Conservation (phyloP, 2,888 invertebrate genomes). For the Orthosia gracilis region DNA sequence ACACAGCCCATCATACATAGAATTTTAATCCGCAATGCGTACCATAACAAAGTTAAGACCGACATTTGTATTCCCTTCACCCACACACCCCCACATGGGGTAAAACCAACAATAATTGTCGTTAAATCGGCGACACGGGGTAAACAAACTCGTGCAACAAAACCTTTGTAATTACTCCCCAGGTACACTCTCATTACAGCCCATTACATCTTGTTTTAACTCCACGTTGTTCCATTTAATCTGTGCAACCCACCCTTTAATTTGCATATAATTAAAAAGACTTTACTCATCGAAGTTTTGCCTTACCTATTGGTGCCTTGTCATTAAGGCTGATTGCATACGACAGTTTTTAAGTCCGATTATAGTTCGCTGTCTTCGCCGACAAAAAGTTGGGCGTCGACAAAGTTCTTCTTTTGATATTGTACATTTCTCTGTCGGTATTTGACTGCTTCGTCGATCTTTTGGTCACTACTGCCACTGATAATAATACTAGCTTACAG, state of each 20-base stretch:
- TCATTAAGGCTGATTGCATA: conserved; percentile 43
- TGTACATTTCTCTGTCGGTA: neutral
- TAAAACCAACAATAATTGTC: conserved; percentile 32
- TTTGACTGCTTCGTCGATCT: neutral
- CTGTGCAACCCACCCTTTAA: conserved; percentile 65
- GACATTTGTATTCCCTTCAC: conserved; percentile 35
- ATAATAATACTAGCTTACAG: too few species aligned
- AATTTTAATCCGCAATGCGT: conserved; percentile 22
- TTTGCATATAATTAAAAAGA: conserved; percentile 78
- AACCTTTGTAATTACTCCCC: conserved; percentile 52
- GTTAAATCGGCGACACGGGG: conserved; percentile 34
- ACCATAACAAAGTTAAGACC: conserved; percentile 3
- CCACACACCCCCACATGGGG: neutral
- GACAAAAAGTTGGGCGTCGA: neutral
- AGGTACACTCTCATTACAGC: conserved; percentile 49
- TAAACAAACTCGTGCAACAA: conserved; percentile 53
- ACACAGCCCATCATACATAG: neutral
- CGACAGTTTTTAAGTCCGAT: conserved; percentile 26
- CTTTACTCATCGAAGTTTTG: conserved; percentile 65
- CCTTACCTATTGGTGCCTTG: conserved; percentile 23
- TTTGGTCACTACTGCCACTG: too few species aligned
- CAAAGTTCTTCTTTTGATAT: conserved; percentile 3
- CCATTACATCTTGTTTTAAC: conserved; percentile 44
- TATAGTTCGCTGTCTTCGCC: neutral
- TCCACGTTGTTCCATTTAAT: conserved; percentile 35